Evolutionary conservation across 2,888 invertebrate species (phyloP).

Genomic region (Incurvaria masculella): DNA sequence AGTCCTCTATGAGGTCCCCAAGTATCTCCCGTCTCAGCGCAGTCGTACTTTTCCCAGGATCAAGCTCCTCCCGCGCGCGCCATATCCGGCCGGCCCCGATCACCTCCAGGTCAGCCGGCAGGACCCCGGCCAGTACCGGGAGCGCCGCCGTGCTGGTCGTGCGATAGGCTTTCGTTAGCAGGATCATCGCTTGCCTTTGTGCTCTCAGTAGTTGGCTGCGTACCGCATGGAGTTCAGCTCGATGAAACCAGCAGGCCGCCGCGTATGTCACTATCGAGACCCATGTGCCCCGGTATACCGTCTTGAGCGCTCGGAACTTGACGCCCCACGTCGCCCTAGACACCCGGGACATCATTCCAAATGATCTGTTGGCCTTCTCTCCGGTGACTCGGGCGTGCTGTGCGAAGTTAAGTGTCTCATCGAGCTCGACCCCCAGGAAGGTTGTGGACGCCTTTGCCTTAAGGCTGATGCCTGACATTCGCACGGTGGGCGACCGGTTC

Average conservation of each 20-base stretch:
- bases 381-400: neutral
- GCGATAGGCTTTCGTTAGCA: conserved; percentile 5
- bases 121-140: conserved; percentile 6
- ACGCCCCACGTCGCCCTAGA: neutral
- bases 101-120: conserved; percentile 4
- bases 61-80: no score
- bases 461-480: no score
- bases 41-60: neutral
- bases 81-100: no score
- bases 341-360: neutral
- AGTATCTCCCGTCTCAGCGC: neutral
- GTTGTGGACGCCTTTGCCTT: no score
- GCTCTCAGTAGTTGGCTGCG: neutral
- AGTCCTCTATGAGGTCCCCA: neutral
- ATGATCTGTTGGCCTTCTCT: neutral
- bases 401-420: neutral
- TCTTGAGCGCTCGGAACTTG: neutral
- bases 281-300: neutral
- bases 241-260: neutral
- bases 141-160: conserved; percentile 2
- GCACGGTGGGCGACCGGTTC: neutral
- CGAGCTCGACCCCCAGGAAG: neutral
- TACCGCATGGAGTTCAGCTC: neutral
- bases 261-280: neutral
- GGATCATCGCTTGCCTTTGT: conserved; percentile 3